Base-by-base conservation (phyloP, 2,797 vertebrate species). In the Taeniopygia guttata region DNA sequence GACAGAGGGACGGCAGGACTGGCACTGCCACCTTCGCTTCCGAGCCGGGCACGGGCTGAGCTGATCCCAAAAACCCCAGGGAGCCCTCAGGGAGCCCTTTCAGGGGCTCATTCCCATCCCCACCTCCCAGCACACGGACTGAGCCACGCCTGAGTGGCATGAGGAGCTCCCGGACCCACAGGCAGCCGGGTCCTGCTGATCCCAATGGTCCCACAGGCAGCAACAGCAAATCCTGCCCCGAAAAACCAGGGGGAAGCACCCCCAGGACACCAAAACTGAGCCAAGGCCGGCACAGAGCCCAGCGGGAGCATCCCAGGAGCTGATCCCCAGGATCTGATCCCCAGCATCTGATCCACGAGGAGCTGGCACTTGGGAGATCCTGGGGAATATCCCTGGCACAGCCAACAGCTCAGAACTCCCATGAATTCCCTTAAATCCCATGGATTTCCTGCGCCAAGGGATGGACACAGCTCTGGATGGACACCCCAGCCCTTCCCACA, bases 131-230 rank as follows among this genome's bases (percentile, higher is more conserved):
- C 43, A 7, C 2, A 29, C 17, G 17, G 63, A 10, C 26, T 26
- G 26, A 3, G 22, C 21, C 16, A 5, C 2, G 22, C 3, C 7
- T 3, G 43, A 12, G 43, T 1, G 7, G 63, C 63, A 27, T 17
- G 3, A 19, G 63, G 45, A 48, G 45, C n/a, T 36, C 45, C n/a
- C 45, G 66, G 34, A 34, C 4, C 26, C 12, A 2, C 48, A 20
- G 40, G 48, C 25, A 49, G 25, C 30, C 17, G 13, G 43, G 10
- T 34, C 45, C 63, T 4, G 17, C n/a, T 27, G 63, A 27, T 34
- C 63, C 58, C 34, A 7, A 5, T 13, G 52, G 32, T 54, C 30
- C 52, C 16, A 22, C 45, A 17, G 14, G 14, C 40, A 42, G 40
- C 40, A 42, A 4, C 49, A 14, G 58, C 58, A 62, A 62, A 62